Base-by-base conservation (phyloP, 2,113 vertebrate species). In the Myotis yumanensis region DNA sequence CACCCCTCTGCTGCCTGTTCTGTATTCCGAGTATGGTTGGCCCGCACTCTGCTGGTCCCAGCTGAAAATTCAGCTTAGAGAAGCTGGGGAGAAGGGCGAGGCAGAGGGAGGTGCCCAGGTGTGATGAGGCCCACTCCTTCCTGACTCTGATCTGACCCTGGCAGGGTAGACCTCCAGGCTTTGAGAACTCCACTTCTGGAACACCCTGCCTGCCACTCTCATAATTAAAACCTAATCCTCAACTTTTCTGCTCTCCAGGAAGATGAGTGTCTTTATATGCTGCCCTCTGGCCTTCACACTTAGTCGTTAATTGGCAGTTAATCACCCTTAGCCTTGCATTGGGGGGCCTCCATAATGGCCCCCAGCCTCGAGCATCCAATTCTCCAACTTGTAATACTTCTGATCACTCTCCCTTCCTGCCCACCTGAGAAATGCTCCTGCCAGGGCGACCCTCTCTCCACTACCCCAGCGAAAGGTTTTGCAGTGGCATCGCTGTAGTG, bases 401-500 rank as follows among this genome's bases (percentile, higher is more conserved):
- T 90, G 51, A 71, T 62, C 57, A 51, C 32, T 2, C 7, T 16
- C 59, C 17, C 73, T 17, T 75, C 68, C 37, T 69, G 37, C 9
- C 51, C 79, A n/a, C 79, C 88, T 95, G 73, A 75, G 72, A 92
- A 46, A 15, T 18, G 20, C 25, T 25, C 76, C 92, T 57, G 46
- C 86, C 52, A 5, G 37, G 1, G 25, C 0, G 0, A 4, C 59
- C 48, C 68, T 22, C 28, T 76, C 72, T 66, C 86, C 46, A 46
- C 0, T 4, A 3, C 10, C 52, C 80, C 32, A 43, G 46, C 17
- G 1, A 12, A 43, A 72, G 73, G 17, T 4, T 17, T 4, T 30
- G 1, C 14, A 11, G 18, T 0, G 0, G 1, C 35, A 0, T 16
- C 1, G 22, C 22, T 32, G 4, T 11, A 15, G 43, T 4, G 0